Conservation (phyloP, 2,888 invertebrate species). For the Pedicia rivosa region DNA sequence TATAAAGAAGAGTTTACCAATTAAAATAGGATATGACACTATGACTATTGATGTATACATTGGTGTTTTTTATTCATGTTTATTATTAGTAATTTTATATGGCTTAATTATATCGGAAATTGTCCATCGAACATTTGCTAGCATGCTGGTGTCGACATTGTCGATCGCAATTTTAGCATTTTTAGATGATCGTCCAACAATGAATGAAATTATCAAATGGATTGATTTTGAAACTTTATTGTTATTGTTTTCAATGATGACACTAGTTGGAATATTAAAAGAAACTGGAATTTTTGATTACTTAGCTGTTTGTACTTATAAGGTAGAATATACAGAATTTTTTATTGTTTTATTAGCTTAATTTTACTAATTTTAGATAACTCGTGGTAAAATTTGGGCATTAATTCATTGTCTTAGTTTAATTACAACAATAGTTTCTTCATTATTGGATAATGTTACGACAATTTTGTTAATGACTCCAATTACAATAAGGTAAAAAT, state of each 20-base stretch:
- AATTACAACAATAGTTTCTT: slow-evolving; percentile 63
- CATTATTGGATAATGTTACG: slow-evolving; percentile 77
- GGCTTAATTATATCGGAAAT: slow-evolving; percentile 72
- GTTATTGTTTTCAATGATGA: slow-evolving; percentile 82
- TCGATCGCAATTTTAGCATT: slow-evolving; percentile 62
- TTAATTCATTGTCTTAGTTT: slow-evolving; percentile 64
- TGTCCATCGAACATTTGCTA: slow-evolving; percentile 70
- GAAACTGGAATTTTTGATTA: slow-evolving; percentile 86
- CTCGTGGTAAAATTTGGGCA: slow-evolving; percentile 70
- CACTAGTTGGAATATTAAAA: slow-evolving; percentile 69
- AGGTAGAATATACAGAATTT: slow-evolving; percentile 38
- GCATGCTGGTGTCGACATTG: slow-evolving; percentile 62
- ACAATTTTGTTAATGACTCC: slow-evolving; percentile 77
- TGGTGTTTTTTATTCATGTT: slow-evolving; percentile 55
- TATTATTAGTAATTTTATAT: slow-evolving; percentile 57
- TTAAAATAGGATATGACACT: slow-evolving; percentile 42
- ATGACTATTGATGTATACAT: slow-evolving; percentile 45
- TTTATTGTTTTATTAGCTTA: slow-evolving; percentile 10
- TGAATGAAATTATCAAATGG: slow-evolving; percentile 69
- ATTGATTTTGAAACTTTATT: slow-evolving; percentile 71
- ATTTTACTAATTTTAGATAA: slow-evolving; percentile 37
- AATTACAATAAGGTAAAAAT: slow-evolving; percentile 74
- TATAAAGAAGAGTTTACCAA: slow-evolving; percentile 25
- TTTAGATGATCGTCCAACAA: slow-evolving; percentile 59
- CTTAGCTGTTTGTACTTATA: slow-evolving; percentile 61